Conservation (phyloP, 2,888 invertebrate genomes). For the Hesperia comma region DNA sequence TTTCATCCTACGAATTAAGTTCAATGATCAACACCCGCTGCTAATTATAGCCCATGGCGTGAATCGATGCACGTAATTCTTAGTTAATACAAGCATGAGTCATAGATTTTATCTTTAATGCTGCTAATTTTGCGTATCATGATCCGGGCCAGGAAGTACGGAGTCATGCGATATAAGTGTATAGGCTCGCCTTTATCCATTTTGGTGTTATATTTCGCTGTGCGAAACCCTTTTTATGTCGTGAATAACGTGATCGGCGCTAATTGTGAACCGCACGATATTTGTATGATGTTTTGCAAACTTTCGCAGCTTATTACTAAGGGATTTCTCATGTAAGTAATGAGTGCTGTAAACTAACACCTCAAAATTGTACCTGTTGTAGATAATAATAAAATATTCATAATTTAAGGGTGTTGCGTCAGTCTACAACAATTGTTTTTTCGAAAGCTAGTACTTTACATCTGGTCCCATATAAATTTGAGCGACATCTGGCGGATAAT, state of each 20-base stretch:
- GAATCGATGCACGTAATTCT: slow-evolving; percentile 17
- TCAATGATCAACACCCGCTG: slow-evolving; percentile 14
- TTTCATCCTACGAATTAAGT: slow-evolving; percentile 22
- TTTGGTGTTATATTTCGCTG: slow-evolving; percentile 28
- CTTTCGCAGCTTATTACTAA: no score
- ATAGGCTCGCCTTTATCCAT: slow-evolving; percentile 28
- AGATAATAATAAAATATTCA: no score
- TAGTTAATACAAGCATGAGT: slow-evolving; percentile 24
- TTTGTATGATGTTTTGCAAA: background rate
- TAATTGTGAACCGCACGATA: background rate
- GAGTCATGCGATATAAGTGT: slow-evolving; percentile 43
- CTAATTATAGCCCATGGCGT: slow-evolving; percentile 19
- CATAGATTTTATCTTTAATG: slow-evolving; percentile 38
- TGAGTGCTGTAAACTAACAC: no score
- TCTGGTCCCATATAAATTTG: no score
- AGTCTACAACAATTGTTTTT: no score
- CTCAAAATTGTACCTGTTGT: no score
- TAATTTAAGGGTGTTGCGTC: no score
- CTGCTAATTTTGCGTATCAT: slow-evolving; percentile 44
- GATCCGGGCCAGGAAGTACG: slow-evolving; percentile 37
- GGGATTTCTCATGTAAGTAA: no score
- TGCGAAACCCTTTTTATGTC: slow-evolving; percentile 26
- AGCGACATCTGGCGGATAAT: no score
- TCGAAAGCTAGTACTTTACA: no score
- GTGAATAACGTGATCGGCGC: background rate